Evolutionary conservation across 2,888 invertebrate genomes (phyloP), one percentile per base, ranked within the genome.

Genomic region (Acleris sparsana): DNA sequence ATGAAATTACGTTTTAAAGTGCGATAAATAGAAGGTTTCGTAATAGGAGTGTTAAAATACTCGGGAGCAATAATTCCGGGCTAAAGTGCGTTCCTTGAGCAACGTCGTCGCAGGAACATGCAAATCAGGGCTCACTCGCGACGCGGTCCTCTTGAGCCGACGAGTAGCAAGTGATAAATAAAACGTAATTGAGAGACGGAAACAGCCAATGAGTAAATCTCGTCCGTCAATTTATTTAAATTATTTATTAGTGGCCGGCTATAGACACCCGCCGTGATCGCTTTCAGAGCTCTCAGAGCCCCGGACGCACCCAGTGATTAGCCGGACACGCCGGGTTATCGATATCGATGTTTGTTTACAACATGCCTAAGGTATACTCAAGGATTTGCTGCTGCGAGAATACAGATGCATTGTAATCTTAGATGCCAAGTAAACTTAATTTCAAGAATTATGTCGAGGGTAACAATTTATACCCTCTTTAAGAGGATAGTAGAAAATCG

Each of bases 141-240:
- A 73, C 73, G 78, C 80, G 78, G 75, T 78, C 76, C 79, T 80
- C 80, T 84, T 83, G 80, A 83, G 83, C 80, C 83, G 84, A 79
- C 82, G 83, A 80, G 87, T 86, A 85, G 84, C 85, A 91, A 92
- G 92, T 92, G 92, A 92, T 92, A 92, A 92, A 92, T 92, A 92
- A 92, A 88, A 82, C 82, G 88, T 92, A 92, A 92, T 92, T 90
- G 92, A 92, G 88, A 86, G 87, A 89, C 92, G 92, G 92, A 92
- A 92, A 90, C 92, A 87, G 84, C 85, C 92, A 92, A 92, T 92
- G 90, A 92, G 91, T 92, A 92, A 92, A 92, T 92, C 92, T 91
- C 92, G 90, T 90, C 92, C 91, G 92, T 92, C 92, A 92, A 92
- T 92, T 92, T 92, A 89, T 92, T 92, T 89, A 92, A 92, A 92